Percentiles rank a stretch among this genome's conserved stretches.
phyloP scores from a whole-genome alignment of 2,888 invertebrate genomes.

The Teinopalpus imperialis region DNA sequence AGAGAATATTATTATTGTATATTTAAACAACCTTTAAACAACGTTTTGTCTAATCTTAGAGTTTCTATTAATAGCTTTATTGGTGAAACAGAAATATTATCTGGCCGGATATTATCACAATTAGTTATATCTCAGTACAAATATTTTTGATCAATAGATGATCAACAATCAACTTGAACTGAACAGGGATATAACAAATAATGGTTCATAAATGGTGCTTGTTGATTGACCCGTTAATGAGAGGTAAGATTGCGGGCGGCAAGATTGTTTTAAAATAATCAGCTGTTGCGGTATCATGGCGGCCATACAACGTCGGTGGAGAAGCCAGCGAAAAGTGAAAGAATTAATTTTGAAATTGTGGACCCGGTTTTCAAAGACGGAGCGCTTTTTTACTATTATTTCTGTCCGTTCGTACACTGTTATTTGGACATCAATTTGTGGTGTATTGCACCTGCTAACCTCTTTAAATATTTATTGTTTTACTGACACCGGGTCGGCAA shows the following conservation, averaged over 20 bases:
- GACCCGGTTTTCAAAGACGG: constrained; percentile 51
- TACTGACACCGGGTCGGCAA: constrained; percentile 46
- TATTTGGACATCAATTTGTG: constrained; percentile 68
- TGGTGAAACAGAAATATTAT: too few relatives aligned
- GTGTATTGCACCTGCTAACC: constrained; percentile 71
- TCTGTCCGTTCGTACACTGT: constrained; percentile 58
- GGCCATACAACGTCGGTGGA: constrained; percentile 53
- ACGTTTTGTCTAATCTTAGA: too few relatives aligned
- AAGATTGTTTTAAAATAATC: constrained; percentile 59
- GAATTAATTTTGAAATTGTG: constrained; percentile 73
- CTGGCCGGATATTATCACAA: too few relatives aligned
- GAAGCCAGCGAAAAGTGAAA: constrained; percentile 62
- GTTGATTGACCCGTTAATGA: constrained; percentile 57
- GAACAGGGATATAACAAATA: constrained; percentile 14
- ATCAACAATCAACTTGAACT: constrained; percentile 8
- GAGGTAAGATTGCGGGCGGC: constrained; percentile 49
- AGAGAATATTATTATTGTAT: too few relatives aligned
- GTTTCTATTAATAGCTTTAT: too few relatives aligned
- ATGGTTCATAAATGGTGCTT: constrained; percentile 28
- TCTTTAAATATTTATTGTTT: constrained; percentile 74
- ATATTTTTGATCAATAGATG: too few relatives aligned
- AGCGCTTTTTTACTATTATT: constrained; percentile 57
- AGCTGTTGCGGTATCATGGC: constrained; percentile 38
- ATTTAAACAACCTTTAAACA: too few relatives aligned
- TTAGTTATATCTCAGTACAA: too few relatives aligned